Percentiles rank a stretch among this genome's conserved stretches.
Evolutionary conservation across 2,113 vertebrate genomes (phyloP).

Genomic region (Aptenodytes forsteri): DNA sequence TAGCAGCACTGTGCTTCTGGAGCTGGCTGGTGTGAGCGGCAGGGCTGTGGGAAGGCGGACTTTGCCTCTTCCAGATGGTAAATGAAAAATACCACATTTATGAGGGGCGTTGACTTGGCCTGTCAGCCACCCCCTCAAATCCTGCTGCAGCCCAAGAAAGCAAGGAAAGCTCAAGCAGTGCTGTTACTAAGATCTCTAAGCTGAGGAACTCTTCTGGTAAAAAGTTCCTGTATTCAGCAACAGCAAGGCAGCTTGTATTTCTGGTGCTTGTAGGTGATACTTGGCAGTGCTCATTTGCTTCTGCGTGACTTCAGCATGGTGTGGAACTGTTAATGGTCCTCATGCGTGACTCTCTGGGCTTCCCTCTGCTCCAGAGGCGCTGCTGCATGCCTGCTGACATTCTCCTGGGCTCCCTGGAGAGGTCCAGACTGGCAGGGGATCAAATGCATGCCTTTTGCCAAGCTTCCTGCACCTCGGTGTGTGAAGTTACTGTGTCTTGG

Average conservation of each 20-base stretch:
- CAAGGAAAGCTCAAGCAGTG: not conserved
- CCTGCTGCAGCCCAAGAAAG: not conserved
- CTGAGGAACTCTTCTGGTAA: not conserved
- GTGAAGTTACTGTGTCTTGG: not conserved
- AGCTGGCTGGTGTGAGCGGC: fast-evolving
- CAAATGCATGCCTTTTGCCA: not conserved
- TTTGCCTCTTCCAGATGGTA: not conserved
- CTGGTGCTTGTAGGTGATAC: not conserved
- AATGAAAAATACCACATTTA: not conserved
- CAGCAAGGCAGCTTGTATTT: fast-evolving
- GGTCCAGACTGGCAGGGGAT: not conserved
- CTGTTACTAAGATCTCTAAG: not conserved
- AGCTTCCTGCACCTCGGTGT: fast-evolving
- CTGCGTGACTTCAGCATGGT: not conserved
- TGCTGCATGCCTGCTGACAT: not conserved
- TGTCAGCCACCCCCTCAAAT: not conserved
- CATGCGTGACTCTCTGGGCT: fast-evolving
- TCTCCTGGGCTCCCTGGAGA: not conserved
- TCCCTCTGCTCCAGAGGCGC: not conserved
- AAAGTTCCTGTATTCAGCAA: too few species aligned
- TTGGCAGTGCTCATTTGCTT: fast-evolving
- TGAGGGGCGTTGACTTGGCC: not conserved
- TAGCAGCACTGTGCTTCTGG: fast-evolving
- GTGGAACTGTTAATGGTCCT: not conserved
- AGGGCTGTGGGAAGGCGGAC: not conserved